Evolutionary conservation across 2,797 vertebrate species (phyloP).

Genomic region (Myotis findleyi): DNA sequence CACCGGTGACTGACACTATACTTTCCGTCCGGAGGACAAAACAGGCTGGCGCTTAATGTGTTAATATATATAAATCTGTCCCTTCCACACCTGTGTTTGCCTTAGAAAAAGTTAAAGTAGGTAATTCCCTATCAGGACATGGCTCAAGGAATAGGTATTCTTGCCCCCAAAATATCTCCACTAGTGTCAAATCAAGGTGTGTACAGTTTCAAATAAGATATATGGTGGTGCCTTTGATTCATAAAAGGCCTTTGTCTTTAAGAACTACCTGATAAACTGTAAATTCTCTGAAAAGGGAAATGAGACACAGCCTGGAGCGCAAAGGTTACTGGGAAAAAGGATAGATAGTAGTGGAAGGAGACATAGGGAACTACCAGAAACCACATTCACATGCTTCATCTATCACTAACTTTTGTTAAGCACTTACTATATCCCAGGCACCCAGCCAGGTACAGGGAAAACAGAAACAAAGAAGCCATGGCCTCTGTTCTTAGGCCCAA

Average conservation of each 20-base stretch:
- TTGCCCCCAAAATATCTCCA: not conserved
- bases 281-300: conserved; percentile 31
- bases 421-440: not conserved
- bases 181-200: not conserved
- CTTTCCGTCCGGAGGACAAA: too few species aligned
- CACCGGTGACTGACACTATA: too few species aligned
- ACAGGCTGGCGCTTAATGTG: too few species aligned
- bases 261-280: not conserved
- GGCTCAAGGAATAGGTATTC: not conserved
- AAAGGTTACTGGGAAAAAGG: not conserved
- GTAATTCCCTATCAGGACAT: not conserved
- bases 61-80: not conserved
- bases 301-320: not conserved
- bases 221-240: not conserved
- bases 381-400: not conserved
- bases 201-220: not conserved
- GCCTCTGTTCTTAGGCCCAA: not conserved
- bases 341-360: not conserved
- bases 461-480: not conserved
- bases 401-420: not conserved
- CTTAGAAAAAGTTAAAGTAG: not conserved
- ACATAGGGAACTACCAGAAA: not conserved
- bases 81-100: not conserved
- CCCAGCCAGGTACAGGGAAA: not conserved
- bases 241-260: not conserved